Percentiles rank a stretch among this genome's conserved stretches.
Evolutionary conservation across 2,113 vertebrate genomes (phyloP).

Genomic region (Vombatus ursinus): DNA sequence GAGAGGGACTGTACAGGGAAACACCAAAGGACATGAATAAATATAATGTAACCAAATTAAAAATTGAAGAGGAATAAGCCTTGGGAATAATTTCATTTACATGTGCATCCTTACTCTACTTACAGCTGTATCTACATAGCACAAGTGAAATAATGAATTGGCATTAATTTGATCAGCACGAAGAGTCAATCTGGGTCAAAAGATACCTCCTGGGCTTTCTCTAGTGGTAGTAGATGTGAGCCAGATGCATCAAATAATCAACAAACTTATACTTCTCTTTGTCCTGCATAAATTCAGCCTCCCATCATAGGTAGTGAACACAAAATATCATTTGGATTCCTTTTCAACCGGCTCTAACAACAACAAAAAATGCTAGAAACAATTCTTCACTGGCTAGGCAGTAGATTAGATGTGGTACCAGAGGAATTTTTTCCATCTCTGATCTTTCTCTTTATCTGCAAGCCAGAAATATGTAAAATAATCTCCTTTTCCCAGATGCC

Average conservation of each 20-base stretch:
- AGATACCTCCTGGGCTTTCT: not conserved
- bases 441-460: slow-evolving; percentile 34
- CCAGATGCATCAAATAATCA: slow-evolving; percentile 32
- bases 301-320: not conserved
- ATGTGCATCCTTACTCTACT: not conserved
- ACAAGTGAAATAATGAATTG: not conserved
- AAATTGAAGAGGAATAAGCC: not conserved
- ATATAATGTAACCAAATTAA: not conserved
- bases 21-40: not conserved
- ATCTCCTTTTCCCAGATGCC: not conserved
- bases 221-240: not conserved
- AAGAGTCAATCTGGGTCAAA: slow-evolving; percentile 18
- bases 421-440: not conserved
- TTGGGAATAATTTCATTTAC: not conserved
- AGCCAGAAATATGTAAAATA: slow-evolving; percentile 21
- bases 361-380: not conserved
- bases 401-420: not conserved
- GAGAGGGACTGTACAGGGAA: not conserved
- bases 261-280: not conserved
- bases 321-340: not conserved
- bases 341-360: not conserved
- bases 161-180: slow-evolving; percentile 28
- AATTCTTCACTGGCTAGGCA: not conserved
- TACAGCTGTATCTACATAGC: not conserved
- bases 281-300: not conserved